Evolutionary conservation across 2,888 invertebrate genomes (phyloP).

Genomic region (Elgonia sp.): DNA sequence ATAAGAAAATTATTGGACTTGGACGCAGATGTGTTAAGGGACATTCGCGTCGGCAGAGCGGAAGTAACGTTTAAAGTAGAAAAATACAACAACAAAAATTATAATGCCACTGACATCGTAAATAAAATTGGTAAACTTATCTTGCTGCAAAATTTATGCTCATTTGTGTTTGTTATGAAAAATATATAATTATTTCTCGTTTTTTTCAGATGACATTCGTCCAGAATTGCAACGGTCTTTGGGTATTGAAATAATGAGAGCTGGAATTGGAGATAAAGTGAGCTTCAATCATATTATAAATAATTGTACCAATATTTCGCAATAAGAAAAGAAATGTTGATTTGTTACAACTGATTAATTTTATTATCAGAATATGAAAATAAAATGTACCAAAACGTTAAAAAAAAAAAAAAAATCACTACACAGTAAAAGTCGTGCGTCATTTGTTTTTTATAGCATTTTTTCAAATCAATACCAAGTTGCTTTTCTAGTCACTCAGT

Average conservation of each 20-base stretch:
- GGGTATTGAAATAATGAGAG: constrained; percentile 91
- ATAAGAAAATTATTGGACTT: constrained; percentile 91
- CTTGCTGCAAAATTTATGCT: not conserved
- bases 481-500: constrained; percentile 30
- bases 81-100: constrained; percentile 88
- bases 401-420: not conserved
- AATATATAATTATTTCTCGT: too few species aligned
- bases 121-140: constrained; percentile 89
- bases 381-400: not conserved
- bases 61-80: constrained; percentile 93
- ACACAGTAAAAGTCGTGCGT: constrained; percentile 35
- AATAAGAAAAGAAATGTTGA: too few species aligned
- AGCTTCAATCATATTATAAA: too few species aligned
- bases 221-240: constrained; percentile 90
- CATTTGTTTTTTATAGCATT: constrained; percentile 39
- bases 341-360: not conserved
- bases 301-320: too few species aligned
- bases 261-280: constrained; percentile 94
- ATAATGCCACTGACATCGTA: constrained; percentile 91
- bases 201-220: constrained; percentile 88
- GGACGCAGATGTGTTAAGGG: constrained; percentile 89
- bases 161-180: too few species aligned
- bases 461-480: constrained; percentile 38
- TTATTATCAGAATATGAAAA: not conserved
- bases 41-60: constrained; percentile 91